Evolutionary conservation across 2,113 vertebrate genomes (phyloP), one percentile per base, ranked within the genome.

Genomic region (Otocyon megalotis): DNA sequence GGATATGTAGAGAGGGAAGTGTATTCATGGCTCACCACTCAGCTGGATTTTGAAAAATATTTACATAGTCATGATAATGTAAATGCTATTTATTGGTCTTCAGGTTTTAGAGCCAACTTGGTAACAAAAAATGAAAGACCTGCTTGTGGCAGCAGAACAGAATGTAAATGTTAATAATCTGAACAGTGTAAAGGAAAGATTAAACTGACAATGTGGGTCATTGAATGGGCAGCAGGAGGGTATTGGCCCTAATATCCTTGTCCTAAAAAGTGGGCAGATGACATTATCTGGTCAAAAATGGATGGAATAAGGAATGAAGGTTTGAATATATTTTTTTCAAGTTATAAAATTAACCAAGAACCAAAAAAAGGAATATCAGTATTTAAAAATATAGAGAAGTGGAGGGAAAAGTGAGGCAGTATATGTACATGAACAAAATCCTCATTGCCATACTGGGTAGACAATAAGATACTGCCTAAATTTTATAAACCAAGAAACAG

Each of bases 1-100:
- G 74, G 72, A 87, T 80, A 94, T 80, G 62, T 74, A 92, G 43
- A 96, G 93, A 97, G 96, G 56, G 67, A 97, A 90, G n/a, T 86
- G 4, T 82, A 88, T 96, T 96, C 37, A 48, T 93, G 94, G 87
- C 88, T 92, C 62, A 95, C 56, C 74, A 63, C 48, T 74, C 92
- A 62, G 28, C 80, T 95, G 81, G 54, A 50, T 84, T 97, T 97
- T 95, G 69, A 97, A 96, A 97, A 96, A 88, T 93, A 83, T 97
- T 95, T 96, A 90, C 74, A 90, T 65, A 80, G 15, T 50, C 28
- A 92, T 63, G 67, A 96, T 83, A 95, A 96, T 84, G 81, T 92
- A 94, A 92, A 93, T 80, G 56, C n/a, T 89, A 16, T 96, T 95
- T 97, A 92, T 87, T 94, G 65, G 37, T 94, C 97, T 95, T 88